Conservation (phyloP, 2,888 invertebrate species). For the Diplazon laetatorius region DNA sequence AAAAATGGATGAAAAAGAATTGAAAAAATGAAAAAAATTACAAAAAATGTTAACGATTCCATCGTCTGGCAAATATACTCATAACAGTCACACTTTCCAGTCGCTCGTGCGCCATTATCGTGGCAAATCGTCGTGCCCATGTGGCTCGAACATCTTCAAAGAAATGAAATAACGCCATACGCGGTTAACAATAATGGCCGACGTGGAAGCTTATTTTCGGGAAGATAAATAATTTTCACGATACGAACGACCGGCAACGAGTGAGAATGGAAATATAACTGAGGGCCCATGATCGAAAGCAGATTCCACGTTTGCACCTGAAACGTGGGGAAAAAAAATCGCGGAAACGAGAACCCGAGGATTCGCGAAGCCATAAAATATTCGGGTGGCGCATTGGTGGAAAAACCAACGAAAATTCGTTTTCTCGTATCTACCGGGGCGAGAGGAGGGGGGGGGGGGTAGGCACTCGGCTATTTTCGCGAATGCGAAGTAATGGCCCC, state of each 20-base stretch:
- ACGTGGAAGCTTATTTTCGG: background rate
- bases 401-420: constrained; percentile 49
- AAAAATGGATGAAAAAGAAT: too few relatives aligned
- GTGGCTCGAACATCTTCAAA: background rate
- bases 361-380: constrained; percentile 55
- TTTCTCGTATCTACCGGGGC: constrained; percentile 45
- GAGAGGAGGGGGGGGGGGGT: too few relatives aligned
- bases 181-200: background rate
- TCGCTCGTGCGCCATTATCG: too few relatives aligned
- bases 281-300: background rate
- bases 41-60: too few relatives aligned
- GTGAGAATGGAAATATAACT: constrained; percentile 16
- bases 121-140: too few relatives aligned
- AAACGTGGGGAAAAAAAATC: too few relatives aligned
- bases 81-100: background rate
- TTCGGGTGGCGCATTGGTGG: constrained; percentile 32
- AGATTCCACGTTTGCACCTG: constrained; percentile 5
- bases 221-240: constrained; percentile 62
- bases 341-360: constrained; percentile 17
- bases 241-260: constrained; percentile 4
- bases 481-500: constrained; percentile 58
- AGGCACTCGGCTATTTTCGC: constrained; percentile 10
- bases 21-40: too few relatives aligned
- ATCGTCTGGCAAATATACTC: background rate
- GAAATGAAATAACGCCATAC: constrained; percentile 9